Conservation (phyloP, 2,113 vertebrate species). For the Zeus faber region DNA sequence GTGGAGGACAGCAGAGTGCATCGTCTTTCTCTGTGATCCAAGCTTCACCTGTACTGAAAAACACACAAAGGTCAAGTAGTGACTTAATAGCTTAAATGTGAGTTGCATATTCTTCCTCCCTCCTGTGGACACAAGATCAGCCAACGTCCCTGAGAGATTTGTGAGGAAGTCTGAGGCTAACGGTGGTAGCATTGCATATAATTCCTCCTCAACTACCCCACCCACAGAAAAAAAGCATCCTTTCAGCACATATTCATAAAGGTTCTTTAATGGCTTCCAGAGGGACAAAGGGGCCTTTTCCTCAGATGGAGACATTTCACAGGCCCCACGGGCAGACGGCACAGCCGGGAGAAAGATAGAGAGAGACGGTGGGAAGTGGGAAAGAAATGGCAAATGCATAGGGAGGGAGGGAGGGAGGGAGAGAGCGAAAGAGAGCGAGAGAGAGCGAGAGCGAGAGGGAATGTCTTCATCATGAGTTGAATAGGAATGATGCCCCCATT, state of each 20-base stretch:
- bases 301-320: constrained; percentile 69
- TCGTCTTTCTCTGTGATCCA: no score
- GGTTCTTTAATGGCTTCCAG: constrained; percentile 77
- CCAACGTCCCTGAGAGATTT: constrained; percentile 26
- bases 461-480: constrained; percentile 76
- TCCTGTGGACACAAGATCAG: no score
- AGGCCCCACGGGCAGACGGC: constrained; percentile 58
- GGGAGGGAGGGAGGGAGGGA: not conserved
- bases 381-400: not conserved
- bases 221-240: constrained; percentile 54
- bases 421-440: not conserved
- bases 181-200: constrained; percentile 39
- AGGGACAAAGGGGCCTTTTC: constrained; percentile 64
- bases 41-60: constrained; percentile 10
- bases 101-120: no score
- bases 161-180: constrained; percentile 35
- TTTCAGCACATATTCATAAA: constrained; percentile 77
- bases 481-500: constrained; percentile 76
- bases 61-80: no score
- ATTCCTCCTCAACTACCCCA: constrained; percentile 37
- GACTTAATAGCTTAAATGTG: no score
- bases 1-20: constrained; percentile 18
- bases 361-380: constrained; percentile 12
- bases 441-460: constrained; percentile 21
- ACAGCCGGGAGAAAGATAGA: constrained; percentile 44